Evolutionary conservation across 1,140 invertebrate species (phyloP).

Genomic region (Cephus cinctus): DNA sequence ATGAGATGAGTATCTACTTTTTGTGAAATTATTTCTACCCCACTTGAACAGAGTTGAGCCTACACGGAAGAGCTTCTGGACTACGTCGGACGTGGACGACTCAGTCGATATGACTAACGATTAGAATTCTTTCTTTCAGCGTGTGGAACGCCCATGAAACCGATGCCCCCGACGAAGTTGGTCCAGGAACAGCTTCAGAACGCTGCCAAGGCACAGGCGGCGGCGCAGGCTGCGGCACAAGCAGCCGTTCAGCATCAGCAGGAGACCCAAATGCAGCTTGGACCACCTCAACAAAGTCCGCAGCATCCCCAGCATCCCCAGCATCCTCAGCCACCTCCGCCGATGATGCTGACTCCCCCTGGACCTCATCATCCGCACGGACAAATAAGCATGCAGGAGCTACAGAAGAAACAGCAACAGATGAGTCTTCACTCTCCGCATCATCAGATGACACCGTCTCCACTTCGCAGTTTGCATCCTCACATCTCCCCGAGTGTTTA

Average conservation of each 20-base stretch:
- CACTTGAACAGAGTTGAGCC: not conserved
- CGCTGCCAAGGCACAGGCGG: conserved; percentile 49
- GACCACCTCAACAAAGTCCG: conserved; percentile 48
- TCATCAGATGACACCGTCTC: conserved; percentile 63
- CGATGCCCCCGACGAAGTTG: conserved; percentile 77
- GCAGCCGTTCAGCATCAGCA: conserved; percentile 51
- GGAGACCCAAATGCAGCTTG: conserved; percentile 48
- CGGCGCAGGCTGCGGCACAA: conserved; percentile 47
- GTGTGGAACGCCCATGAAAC: conserved; percentile 70
- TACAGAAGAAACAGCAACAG: conserved; percentile 68
- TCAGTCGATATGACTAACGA: not conserved
- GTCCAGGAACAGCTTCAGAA: conserved; percentile 64
- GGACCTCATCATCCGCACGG: conserved; percentile 43
- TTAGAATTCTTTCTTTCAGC: conserved; percentile 49
- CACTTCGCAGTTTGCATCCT: conserved; percentile 71
- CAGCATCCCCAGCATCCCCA: conserved; percentile 31
- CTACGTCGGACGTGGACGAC: not conserved
- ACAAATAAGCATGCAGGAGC: conserved; percentile 62
- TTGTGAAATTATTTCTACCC: conserved; percentile 6
- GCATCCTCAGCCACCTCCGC: conserved; percentile 43
- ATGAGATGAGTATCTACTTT: too few relatives aligned
- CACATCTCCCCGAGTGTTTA: conserved; percentile 87
- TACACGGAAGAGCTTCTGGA: conserved; percentile 4
- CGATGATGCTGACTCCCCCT: conserved; percentile 50
- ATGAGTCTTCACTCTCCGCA: conserved; percentile 62